Evolutionary conservation across 2,888 invertebrate species (phyloP), one percentile per base, ranked within the genome.

Genomic region (Pegoplata infirma): DNA sequence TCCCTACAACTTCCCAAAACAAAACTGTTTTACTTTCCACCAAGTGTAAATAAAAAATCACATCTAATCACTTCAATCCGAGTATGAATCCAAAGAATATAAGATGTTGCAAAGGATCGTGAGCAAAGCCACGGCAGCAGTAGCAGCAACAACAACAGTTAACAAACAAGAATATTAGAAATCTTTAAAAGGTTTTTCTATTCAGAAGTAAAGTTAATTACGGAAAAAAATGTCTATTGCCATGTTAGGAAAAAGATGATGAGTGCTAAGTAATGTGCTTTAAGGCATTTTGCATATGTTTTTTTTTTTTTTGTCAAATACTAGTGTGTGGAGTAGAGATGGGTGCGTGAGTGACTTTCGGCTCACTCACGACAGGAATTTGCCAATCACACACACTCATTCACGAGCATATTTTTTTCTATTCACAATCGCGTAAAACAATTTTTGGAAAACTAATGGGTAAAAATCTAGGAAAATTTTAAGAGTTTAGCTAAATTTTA

Each of bases 41-140:
- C 55, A 58, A 77, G 61, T 61, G 61, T 64, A 77, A 74, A 73
- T 61, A 73, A 67, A 66, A n/a, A 74, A 74, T 66, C 51, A 59
- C 63, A 56, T 28, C 44, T 47, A 55, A 55, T 47, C 16, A 64
- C 47, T 36, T 56, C 36, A 56, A 36, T 12, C 16, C n/a, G 12
- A 14, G 5, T 32, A 19, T 28, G 32, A 17, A 32, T 46, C 4
- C 46, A 32, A n/a, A n/a, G n/a, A n/a, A n/a, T 4, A 8, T 12
- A 73, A 66, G 73, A 64, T 53, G 46, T 61, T 74, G 67, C 59
- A 67, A 53, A 23, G n/a, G n/a, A n/a, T 51, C 32, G 32, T n/a
- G n/a, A 46, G 63, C 64, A 64, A 49, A 71, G 16, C 19, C 44
- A 21, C 17, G 12, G 8, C 23, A 63, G 7, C n/a, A 46, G 10